Evolutionary conservation across 2,113 vertebrate genomes (phyloP).

Genomic region (Cisticola juncidis): DNA sequence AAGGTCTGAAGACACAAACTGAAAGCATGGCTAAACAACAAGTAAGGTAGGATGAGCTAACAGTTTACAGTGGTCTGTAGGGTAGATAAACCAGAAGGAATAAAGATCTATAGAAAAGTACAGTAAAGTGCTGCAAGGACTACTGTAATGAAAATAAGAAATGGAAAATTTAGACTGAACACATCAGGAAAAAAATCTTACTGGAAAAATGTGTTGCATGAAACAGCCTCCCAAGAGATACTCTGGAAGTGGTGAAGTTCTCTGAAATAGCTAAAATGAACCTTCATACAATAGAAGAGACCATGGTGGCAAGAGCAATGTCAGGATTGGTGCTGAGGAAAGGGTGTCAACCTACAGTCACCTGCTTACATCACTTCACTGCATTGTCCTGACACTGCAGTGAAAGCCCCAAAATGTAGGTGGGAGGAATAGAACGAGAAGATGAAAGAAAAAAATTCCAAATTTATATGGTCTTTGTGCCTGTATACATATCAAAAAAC

Average conservation of each 20-base stretch:
- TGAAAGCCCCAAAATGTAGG: neutral
- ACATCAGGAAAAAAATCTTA: neutral
- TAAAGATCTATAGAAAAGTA: neutral
- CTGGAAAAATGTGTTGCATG: neutral
- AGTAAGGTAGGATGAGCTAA: neutral
- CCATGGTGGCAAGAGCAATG: neutral
- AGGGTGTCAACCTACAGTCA: rapidly evolving
- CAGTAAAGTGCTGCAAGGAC: neutral
- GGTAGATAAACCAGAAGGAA: neutral
- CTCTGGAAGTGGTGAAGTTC: neutral
- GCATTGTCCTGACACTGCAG: neutral
- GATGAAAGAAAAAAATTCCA: neutral
- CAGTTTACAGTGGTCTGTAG: neutral
- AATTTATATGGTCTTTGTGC: neutral
- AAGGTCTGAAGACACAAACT: neutral
- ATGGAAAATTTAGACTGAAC: neutral
- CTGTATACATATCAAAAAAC: neutral
- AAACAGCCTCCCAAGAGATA: neutral
- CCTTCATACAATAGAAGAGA: neutral
- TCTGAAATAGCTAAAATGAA: neutral
- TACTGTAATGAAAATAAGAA: slow-evolving; percentile 18
- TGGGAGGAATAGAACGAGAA: neutral
- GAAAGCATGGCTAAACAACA: slow-evolving; percentile 15
- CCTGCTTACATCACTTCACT: neutral
- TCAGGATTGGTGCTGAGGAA: neutral